These are phyloP conservation scores for Daboia siamensis DNA, from an alignment of 2,113 vertebrate genomes.

Conservation along the genomic window DNA sequence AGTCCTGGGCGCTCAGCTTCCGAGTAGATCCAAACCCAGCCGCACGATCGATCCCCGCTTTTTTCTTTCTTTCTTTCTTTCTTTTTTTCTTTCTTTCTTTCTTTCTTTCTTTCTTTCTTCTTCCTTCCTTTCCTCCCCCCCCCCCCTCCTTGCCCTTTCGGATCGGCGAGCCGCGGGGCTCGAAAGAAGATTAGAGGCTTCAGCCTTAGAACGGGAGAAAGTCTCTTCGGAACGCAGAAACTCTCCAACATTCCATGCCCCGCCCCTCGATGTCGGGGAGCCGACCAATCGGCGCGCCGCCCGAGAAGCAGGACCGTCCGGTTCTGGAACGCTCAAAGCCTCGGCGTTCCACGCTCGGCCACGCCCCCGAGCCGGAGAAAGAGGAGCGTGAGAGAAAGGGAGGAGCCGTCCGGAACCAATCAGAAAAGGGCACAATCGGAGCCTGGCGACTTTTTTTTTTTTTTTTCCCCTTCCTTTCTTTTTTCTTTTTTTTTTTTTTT, in stretches of 20 bases:
- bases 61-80: no score
- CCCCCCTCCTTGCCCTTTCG: no score
- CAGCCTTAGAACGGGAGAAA: background rate
- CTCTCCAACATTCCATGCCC: conserved; percentile 8
- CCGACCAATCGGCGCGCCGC: background rate
- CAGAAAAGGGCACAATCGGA: background rate
- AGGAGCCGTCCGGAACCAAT: conserved; percentile 21
- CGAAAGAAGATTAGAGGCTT: no score
- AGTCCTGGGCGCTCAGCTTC: background rate
- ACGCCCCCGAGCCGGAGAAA: background rate
- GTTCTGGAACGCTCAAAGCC: background rate
- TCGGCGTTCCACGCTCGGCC: background rate
- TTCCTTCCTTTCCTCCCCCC: no score
- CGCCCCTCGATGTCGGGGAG: rapidly evolving
- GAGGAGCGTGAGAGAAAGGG: background rate
- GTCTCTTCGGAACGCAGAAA: background rate
- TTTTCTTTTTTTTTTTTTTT: background rate
- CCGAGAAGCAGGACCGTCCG: background rate
- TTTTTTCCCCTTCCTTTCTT: no score
- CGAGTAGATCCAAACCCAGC: background rate
- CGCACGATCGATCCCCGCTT: background rate
- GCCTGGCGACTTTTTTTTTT: background rate
- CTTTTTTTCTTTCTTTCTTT: no score
- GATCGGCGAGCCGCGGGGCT: rapidly evolving
- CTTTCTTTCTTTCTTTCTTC: no score